phyloP scores from a whole-genome alignment of 2,113 vertebrate genomes.

The Strix uralensis region DNA sequence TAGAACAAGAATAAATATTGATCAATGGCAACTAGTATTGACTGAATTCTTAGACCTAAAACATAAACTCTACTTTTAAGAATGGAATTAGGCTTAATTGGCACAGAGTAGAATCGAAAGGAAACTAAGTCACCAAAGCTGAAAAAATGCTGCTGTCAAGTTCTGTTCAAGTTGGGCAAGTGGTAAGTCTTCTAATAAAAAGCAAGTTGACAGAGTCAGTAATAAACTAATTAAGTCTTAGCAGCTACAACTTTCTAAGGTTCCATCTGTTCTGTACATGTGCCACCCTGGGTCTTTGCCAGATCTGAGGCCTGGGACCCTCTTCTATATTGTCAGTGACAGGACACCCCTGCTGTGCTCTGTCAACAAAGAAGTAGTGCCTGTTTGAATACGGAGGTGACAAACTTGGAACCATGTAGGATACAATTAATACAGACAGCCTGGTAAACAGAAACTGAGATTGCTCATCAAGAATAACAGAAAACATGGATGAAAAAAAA shows the following conservation, averaged over 20 bases:
- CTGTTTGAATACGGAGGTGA: background rate
- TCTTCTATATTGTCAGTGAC: background rate
- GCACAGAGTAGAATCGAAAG: background rate
- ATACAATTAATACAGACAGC: background rate
- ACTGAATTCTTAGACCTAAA: background rate
- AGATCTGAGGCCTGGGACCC: background rate
- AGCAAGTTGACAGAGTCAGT: background rate
- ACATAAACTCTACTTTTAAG: background rate
- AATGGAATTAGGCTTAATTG: background rate
- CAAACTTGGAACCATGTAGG: background rate
- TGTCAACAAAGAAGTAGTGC: background rate
- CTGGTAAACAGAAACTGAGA: background rate
- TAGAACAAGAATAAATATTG: background rate
- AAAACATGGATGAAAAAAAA: background rate
- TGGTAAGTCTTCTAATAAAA: background rate
- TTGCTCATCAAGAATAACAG: background rate
- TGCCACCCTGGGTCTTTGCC: background rate
- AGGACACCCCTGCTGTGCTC: background rate
- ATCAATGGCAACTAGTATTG: background rate
- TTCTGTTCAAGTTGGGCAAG: background rate
- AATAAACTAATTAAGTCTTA: conserved; percentile 19
- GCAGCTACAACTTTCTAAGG: background rate
- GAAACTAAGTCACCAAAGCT: background rate
- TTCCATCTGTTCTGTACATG: conserved; percentile 21
- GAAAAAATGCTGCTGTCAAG: background rate